Evolutionary conservation across 2,113 vertebrate species (phyloP).

Genomic region (Thalassoma bifasciatum): DNA sequence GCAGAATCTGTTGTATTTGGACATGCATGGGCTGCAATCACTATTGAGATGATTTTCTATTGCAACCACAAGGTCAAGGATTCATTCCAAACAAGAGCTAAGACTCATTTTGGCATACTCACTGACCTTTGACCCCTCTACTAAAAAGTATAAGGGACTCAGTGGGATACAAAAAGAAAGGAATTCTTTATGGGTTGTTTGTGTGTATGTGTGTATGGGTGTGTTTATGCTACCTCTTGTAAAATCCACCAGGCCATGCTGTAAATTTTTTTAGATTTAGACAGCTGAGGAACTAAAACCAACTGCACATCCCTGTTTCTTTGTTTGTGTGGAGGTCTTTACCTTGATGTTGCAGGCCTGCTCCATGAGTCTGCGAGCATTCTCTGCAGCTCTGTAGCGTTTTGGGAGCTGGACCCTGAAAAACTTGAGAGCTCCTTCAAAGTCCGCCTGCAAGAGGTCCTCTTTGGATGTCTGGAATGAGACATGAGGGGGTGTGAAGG

Average conservation of each 20-base stretch:
- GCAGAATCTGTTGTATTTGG: too few relatives aligned
- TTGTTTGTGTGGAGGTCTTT: constrained; percentile 41
- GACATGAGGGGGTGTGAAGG: constrained; percentile 15
- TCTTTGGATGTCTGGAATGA: constrained; percentile 94
- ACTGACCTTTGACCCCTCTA: constrained; percentile 7
- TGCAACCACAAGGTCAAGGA: background rate
- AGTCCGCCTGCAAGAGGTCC: constrained; percentile 97
- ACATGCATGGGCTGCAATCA: too few relatives aligned
- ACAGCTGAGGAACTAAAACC: too few relatives aligned
- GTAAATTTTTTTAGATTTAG: too few relatives aligned
- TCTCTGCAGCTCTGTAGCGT: constrained; percentile 97
- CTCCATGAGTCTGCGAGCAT: constrained; percentile 96
- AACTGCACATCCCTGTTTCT: background rate
- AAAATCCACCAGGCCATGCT: too few relatives aligned
- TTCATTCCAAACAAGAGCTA: background rate
- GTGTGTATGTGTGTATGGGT: background rate
- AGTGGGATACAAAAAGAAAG: constrained; percentile 12
- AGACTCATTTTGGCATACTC: background rate
- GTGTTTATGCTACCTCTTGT: too few relatives aligned
- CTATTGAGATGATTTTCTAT: background rate
- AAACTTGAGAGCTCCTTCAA: constrained; percentile 98
- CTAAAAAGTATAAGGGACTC: constrained; percentile 1
- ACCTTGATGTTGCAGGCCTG: constrained; percentile 99
- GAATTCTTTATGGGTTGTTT: constrained; percentile 7
- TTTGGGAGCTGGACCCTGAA: constrained; percentile 98